Evolutionary conservation across 2,113 vertebrate species (phyloP), one percentile per base, ranked within the genome.

Genomic region (Sakesphorus luctuosus): DNA sequence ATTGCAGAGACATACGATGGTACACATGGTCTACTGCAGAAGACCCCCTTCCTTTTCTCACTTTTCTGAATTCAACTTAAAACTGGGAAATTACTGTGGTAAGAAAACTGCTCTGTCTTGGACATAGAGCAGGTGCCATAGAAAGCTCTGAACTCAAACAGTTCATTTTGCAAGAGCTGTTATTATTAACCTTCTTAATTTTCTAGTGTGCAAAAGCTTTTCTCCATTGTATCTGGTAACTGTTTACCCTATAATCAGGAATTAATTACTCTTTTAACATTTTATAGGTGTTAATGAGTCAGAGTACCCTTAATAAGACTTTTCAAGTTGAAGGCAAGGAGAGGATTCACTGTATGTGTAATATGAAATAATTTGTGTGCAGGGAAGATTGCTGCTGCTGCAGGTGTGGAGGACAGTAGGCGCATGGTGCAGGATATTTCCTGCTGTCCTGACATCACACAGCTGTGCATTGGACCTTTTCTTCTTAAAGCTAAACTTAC

Each of bases 361-460:
- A 66, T 26, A 46, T 1, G 61, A 80, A 93, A 8, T 47, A 75
- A 7, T 67, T 59, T 67, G 52, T 87, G 26, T 1, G 1, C 21
- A 43, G 33, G 28, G 38, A 82, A 66, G 46, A n/a, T 61, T 24
- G 16, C 31, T 59, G 52, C 44, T 84, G 69, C 69, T 79, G 83
- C 88, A 95, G 85, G 72, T 89, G 72, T 78, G 67, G 43, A 93
- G 63, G 77, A 80, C 55, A 71, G 86, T 49, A 46, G 79, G 76
- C 47, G 29, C 66, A 23, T 28, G 53, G 61, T 56, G 56, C 74
- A 84, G 80, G 76, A 79, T 73, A 31, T 84, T 79, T 90, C 74
- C 84, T 69, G 31, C 67, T 91, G 26, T 81, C 83, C 77, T 84
- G 56, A 49, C 66, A 73, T 90, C 86, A 91, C 46, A 90, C 69